Conservation (phyloP, 2,888 invertebrate species). For the Priocnemis perturbator region DNA sequence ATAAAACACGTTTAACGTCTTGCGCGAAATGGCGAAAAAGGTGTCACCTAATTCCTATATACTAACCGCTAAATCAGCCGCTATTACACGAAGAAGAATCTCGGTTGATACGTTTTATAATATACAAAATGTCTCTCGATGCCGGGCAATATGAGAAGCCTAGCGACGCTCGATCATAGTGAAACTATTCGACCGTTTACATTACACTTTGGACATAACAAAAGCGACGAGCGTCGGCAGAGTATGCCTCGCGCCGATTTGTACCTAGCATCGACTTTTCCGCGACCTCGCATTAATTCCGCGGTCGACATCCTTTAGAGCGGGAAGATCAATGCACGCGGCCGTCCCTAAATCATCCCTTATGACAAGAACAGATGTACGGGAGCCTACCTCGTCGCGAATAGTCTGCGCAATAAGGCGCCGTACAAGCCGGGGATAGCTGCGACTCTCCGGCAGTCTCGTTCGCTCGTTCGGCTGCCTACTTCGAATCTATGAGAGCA, state of each 20-base stretch:
- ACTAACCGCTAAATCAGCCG: too few relatives aligned
- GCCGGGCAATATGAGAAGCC: too few relatives aligned
- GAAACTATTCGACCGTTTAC: too few relatives aligned
- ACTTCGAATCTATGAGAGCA: slow-evolving; percentile 50
- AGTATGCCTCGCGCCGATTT: background rate
- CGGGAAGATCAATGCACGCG: slow-evolving; percentile 48
- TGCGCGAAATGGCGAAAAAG: too few relatives aligned
- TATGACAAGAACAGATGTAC: slow-evolving; percentile 75
- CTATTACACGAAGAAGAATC: too few relatives aligned
- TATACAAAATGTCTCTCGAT: too few relatives aligned
- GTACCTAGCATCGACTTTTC: background rate
- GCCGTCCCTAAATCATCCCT: slow-evolving; percentile 65
- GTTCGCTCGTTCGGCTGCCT: slow-evolving; percentile 42
- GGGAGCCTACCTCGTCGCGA: slow-evolving; percentile 70
- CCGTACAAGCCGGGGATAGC: slow-evolving; percentile 64
- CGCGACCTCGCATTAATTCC: background rate
- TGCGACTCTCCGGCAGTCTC: slow-evolving; percentile 46
- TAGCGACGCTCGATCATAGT: too few relatives aligned
- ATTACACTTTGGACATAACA: too few relatives aligned
- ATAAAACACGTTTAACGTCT: background rate
- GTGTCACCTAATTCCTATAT: too few relatives aligned
- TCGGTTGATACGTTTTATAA: too few relatives aligned
- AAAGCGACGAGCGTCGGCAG: too few relatives aligned
- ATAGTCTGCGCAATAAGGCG: slow-evolving; percentile 69
- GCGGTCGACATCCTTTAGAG: slow-evolving; percentile 43